These are phyloP conservation scores for Crotalus adamanteus DNA, from an alignment of 2,797 vertebrate genomes.

Conservation along the genomic window DNA sequence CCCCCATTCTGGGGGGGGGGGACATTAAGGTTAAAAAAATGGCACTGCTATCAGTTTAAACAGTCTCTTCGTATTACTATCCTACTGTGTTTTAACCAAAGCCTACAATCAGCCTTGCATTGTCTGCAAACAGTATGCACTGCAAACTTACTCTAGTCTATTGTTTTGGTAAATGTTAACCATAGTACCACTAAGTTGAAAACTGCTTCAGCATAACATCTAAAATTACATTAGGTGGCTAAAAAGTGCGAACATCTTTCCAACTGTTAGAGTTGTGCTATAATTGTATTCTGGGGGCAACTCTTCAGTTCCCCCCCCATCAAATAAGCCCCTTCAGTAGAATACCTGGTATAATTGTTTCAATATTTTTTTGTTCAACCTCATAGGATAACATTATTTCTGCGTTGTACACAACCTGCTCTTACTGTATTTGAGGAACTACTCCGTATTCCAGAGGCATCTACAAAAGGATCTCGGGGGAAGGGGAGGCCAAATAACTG, in stretches of 20 bases:
- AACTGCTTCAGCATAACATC: background rate
- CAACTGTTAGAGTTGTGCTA: background rate
- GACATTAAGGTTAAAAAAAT: background rate
- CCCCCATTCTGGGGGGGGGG: rapidly evolving
- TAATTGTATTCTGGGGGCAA: background rate
- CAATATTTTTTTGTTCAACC: background rate
- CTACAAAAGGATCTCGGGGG: background rate
- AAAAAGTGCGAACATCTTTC: background rate
- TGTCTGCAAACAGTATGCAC: background rate
- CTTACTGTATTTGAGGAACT: background rate
- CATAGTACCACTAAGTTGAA: slow-evolving; percentile 9
- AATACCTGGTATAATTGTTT: background rate
- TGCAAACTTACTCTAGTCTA: slow-evolving; percentile 16
- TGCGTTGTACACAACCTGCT: background rate
- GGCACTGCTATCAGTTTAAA: background rate
- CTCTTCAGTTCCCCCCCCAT: background rate
- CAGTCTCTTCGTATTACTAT: background rate
- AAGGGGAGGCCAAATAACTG: background rate
- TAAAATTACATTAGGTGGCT: background rate
- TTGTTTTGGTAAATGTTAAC: slow-evolving; percentile 7
- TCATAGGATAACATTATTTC: background rate
- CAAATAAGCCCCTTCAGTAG: background rate
- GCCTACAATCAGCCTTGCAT: background rate
- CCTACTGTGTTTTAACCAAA: background rate
- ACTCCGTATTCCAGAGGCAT: background rate